Conservation (phyloP, 2,797 vertebrate species). For the Babyrousa celebensis region DNA sequence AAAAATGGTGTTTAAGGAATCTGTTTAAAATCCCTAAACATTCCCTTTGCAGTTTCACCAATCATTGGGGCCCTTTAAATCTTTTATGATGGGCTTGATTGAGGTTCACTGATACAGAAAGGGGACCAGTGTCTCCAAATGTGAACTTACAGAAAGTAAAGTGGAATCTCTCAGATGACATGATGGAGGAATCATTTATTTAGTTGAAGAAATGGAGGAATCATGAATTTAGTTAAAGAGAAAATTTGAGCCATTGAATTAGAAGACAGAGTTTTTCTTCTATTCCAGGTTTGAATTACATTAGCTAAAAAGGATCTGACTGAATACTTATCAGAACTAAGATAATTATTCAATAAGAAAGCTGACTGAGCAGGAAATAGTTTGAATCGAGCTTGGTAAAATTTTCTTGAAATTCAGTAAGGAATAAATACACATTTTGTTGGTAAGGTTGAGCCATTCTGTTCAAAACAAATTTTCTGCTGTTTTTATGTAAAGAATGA, state of each 20-base stretch:
- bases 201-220: neutral
- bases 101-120: neutral
- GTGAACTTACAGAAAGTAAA: neutral
- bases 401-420: constrained; percentile 64
- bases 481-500: constrained; percentile 47
- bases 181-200: neutral
- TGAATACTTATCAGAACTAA: constrained; percentile 39
- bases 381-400: constrained; percentile 50
- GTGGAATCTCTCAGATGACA: neutral
- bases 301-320: neutral
- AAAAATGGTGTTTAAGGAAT: neutral
- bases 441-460: constrained; percentile 62
- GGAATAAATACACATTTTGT: constrained; percentile 42
- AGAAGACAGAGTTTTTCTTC: neutral
- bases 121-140: neutral
- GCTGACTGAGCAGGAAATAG: constrained; percentile 52
- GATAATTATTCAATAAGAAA: constrained; percentile 58
- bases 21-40: neutral
- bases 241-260: constrained; percentile 1
- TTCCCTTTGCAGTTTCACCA: neutral
- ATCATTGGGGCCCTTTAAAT: neutral
- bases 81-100: neutral
- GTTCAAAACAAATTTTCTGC: constrained; percentile 67
- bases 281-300: constrained; percentile 27
- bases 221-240: neutral